phyloP scores from a whole-genome alignment of 2,888 invertebrate species.

The Nebria salina region DNA sequence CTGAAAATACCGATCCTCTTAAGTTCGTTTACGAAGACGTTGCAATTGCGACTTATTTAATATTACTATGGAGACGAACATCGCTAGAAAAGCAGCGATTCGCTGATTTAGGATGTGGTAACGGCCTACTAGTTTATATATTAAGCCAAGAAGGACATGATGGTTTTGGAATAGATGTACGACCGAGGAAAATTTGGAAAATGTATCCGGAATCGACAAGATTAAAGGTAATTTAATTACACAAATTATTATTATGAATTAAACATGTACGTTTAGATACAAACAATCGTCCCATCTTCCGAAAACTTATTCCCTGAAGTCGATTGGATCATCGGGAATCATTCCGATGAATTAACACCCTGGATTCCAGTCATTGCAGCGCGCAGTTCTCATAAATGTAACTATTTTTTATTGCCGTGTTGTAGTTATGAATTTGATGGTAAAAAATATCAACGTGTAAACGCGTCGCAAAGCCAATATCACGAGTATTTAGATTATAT shows the following conservation, averaged over 20 bases:
- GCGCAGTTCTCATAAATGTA: constrained; percentile 75
- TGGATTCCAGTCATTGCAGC: constrained; percentile 96
- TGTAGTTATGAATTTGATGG: constrained; percentile 93
- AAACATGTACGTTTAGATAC: constrained; percentile 65
- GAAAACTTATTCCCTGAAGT: constrained; percentile 73
- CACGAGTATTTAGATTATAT: constrained; percentile 77
- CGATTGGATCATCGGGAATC: constrained; percentile 97
- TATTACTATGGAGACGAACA: constrained; percentile 80
- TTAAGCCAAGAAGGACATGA: constrained; percentile 83
- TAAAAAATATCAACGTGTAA: constrained; percentile 78
- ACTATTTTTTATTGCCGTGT: constrained; percentile 93
- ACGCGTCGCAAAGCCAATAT: constrained; percentile 80
- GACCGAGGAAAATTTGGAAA: constrained; percentile 89
- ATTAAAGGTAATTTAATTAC: constrained; percentile 67
- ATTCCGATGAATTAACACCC: constrained; percentile 98
- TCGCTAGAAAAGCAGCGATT: constrained; percentile 68
- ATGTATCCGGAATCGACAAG: constrained; percentile 72
- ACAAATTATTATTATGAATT: constrained; percentile 19
- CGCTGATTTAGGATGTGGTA: constrained; percentile 97
- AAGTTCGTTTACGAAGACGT: constrained; percentile 98
- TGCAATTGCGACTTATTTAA: constrained; percentile 89
- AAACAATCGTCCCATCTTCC: constrained; percentile 75
- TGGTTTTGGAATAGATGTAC: constrained; percentile 86
- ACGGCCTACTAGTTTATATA: constrained; percentile 91
- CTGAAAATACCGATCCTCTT: constrained; percentile 90